phyloP scores from a whole-genome alignment of 2,888 invertebrate genomes.

The Netelia melanura region DNA sequence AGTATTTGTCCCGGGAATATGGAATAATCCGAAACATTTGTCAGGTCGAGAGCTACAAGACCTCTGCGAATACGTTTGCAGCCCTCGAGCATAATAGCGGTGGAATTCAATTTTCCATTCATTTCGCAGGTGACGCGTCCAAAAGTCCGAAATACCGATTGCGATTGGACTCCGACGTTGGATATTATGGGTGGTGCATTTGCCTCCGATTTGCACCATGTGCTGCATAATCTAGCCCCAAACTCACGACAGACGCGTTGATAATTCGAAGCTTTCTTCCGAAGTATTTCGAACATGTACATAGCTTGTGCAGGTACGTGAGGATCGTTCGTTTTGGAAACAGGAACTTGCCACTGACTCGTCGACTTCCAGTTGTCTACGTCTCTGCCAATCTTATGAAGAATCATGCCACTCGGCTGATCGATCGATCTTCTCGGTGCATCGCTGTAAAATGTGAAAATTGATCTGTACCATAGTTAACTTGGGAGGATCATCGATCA shows the following conservation, averaged over 20 bases:
- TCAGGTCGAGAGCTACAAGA: constrained; percentile 86
- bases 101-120: constrained; percentile 82
- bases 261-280: constrained; percentile 73
- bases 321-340: constrained; percentile 71
- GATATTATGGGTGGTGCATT: constrained; percentile 71
- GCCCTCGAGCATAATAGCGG: constrained; percentile 74
- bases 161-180: constrained; percentile 74
- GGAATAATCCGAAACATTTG: constrained; percentile 87
- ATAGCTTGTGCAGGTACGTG: constrained; percentile 73
- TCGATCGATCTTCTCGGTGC: constrained; percentile 27
- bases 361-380: constrained; percentile 75
- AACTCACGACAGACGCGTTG: constrained; percentile 71
- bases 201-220: constrained; percentile 73
- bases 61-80: constrained; percentile 44
- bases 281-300: constrained; percentile 81
- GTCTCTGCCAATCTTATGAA: constrained; percentile 74
- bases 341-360: constrained; percentile 51
- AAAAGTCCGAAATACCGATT: constrained; percentile 86
- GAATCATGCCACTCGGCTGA: constrained; percentile 71
- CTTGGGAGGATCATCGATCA: too few relatives aligned
- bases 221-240: constrained; percentile 74
- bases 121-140: constrained; percentile 93
- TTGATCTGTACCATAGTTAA: too few relatives aligned
- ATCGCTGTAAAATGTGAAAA: constrained; percentile 33
- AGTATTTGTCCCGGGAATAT: constrained; percentile 93